Percentiles rank a stretch among this genome's conserved stretches.
phyloP scores from a whole-genome alignment of 2,888 invertebrate species.

The Notodonta ziczac region DNA sequence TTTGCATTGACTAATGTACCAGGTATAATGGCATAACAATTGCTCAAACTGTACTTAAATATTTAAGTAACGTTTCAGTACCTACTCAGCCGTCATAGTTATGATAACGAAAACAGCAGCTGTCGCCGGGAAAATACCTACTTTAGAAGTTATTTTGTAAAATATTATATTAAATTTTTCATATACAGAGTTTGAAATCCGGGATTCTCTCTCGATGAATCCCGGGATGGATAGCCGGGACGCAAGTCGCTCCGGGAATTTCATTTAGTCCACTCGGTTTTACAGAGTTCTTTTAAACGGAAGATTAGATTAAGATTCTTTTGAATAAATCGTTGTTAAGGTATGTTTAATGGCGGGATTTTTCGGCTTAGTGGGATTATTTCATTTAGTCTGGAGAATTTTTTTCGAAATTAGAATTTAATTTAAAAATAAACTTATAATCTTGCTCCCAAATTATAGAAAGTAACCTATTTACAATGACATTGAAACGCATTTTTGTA shows the following conservation, averaged over 20 bases:
- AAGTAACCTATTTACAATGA: too few species aligned
- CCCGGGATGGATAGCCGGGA: constrained; percentile 43
- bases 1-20: too few species aligned
- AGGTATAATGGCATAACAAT: too few species aligned
- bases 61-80: too few species aligned
- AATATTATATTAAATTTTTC: constrained; percentile 59
- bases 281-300: constrained; percentile 14
- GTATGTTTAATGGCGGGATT: constrained; percentile 1
- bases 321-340: neutral
- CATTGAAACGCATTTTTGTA: too few species aligned
- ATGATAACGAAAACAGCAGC: too few species aligned
- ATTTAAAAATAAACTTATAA: too few species aligned
- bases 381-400: neutral
- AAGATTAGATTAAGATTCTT: constrained; percentile 18
- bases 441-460: too few species aligned
- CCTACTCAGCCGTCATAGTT: too few species aligned
- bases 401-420: too few species aligned
- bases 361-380: neutral
- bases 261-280: constrained; percentile 41
- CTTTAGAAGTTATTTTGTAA: constrained; percentile 54
- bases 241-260: constrained; percentile 43
- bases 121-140: too few species aligned
- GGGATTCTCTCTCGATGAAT: constrained; percentile 36
- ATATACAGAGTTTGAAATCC: constrained; percentile 45
- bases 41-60: too few species aligned